Base-by-base conservation (phyloP, 1,140 invertebrate species). In the Brachionus calyciflorus region DNA sequence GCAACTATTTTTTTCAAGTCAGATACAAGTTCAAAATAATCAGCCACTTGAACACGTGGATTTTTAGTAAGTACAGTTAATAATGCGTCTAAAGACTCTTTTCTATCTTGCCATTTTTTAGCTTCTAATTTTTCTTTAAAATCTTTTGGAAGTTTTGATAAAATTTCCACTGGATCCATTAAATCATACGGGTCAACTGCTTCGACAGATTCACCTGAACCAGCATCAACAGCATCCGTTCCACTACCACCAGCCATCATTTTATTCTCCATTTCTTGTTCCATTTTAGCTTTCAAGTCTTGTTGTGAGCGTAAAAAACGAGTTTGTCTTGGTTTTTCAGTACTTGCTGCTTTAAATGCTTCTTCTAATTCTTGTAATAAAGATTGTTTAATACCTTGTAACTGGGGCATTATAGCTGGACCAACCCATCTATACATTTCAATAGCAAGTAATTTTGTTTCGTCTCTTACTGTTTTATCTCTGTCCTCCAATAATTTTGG, bases 51-150 rank as follows among this genome's bases (percentile, higher is more conserved):
- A 26, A 98, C 83, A 84, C 92, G 96, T 0, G 92, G 93, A 81
- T 90, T 90, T 26, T 88, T 87, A 78, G 91, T 90, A 1, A 94
- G 82, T 55, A 87, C 81, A 75, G 88, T 88, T 76, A 96, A 91
- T 0, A 97, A 83, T 1, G 86, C 85, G 80, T 95, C 92, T 4
- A 99, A 81, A 0, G 91, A 90, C 83, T 98, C 93, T 83, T 96
- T 96, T 7, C 96, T 87, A 63, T 98, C 93, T 81, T 94, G 91
- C 96, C 96, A 99, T 82, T 98, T 98, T 82, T 97, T 98, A 0
- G 92, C 91, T 84, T 98, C 84, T 76, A 86, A 80, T 85, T 96
- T 93, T 6, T 96, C 93, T 81, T 91, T 96, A 83, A 97, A 99
- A 84, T 97, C 93, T 87, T 95, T 95, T 0, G 94, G 94, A 24